Evolutionary conservation across 2,113 vertebrate genomes (phyloP).

Genomic region (Probosciger aterrimus): DNA sequence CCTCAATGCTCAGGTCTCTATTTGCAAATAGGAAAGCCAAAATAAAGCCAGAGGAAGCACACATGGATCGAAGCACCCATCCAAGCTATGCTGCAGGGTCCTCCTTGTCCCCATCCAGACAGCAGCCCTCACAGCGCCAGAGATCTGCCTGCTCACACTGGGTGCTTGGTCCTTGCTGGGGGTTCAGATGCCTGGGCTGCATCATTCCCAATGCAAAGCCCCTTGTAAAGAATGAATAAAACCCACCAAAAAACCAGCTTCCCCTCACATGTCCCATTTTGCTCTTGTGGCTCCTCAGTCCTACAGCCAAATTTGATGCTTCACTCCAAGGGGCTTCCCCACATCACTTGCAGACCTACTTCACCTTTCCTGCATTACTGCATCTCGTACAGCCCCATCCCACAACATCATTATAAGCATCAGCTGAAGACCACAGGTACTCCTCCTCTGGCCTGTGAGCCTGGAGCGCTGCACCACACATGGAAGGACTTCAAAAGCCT

Average conservation of each 20-base stretch:
- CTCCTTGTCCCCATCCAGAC: not conserved
- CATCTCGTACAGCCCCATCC: fast-evolving
- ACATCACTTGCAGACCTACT: fast-evolving
- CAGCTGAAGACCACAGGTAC: not conserved
- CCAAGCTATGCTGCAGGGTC: not conserved
- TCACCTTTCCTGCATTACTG: no score
- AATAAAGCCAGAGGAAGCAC: fast-evolving
- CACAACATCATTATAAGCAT: not conserved
- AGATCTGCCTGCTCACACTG: not conserved
- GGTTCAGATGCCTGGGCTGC: not conserved
- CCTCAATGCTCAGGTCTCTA: fast-evolving
- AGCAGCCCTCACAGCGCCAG: not conserved
- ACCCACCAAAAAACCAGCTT: fast-evolving
- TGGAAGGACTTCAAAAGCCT: not conserved
- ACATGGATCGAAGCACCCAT: fast-evolving
- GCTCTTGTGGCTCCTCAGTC: not conserved
- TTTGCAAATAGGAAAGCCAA: not conserved
- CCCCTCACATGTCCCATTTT: not conserved
- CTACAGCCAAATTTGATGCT: not conserved
- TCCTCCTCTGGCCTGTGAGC: not conserved
- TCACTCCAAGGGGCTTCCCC: not conserved
- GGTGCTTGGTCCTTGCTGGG: not conserved
- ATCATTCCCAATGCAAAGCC: fast-evolving
- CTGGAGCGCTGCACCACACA: fast-evolving
- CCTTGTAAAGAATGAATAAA: not conserved